Base-by-base conservation (phyloP, 2,113 vertebrate genomes). In the Perognathus longimembris region DNA sequence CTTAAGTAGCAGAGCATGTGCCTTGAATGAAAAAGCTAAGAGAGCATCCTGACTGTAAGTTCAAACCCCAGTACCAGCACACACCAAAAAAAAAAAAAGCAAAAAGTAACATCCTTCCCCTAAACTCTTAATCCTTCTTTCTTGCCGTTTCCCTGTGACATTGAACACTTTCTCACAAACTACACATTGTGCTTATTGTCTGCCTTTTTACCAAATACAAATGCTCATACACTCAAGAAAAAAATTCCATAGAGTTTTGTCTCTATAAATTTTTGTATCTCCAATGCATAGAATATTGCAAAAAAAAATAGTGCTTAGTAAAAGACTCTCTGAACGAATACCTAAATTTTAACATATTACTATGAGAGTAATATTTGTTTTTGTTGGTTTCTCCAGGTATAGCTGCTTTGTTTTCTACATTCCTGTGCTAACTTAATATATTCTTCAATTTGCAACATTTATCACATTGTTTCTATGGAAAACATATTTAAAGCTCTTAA, bases 391-490 rank as follows among this genome's bases (percentile, higher is more conserved):
- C 34, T 40, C 36, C 7, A 80, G 40, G 34, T 74, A 54, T 32
- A 67, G 24, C 61, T 74, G 32, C 69, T 93, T 84, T 40, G 24
- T 79, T 90, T 90, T 87, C 67, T 89, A 4, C 84, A 74, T 80
- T 91, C 89, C 64, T 54, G 30, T 61, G 28, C 71, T 83, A 67
- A 45, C 66, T 91, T 83, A 85, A 91, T 90, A 75, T 67, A 64
- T 74, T 79, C 66, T 96, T 88, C 67, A 85, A 64, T 93, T 84
- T 45, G 78, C 84, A 86, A 80, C 82, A 89, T 90, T 89, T 84
- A 90, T 94, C 93, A 93, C 63, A 34, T 95, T 93, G 79, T 91
- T 54, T 95, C 93, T 96, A 86, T 88, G 90, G 67, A 79, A 93
- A 95, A 86, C 91, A 91, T 92, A 81, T 87, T 93, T 94, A 93